These are phyloP conservation scores for Intellagama lesueurii DNA, from an alignment of 2,797 vertebrate genomes.

Conservation along the genomic window DNA sequence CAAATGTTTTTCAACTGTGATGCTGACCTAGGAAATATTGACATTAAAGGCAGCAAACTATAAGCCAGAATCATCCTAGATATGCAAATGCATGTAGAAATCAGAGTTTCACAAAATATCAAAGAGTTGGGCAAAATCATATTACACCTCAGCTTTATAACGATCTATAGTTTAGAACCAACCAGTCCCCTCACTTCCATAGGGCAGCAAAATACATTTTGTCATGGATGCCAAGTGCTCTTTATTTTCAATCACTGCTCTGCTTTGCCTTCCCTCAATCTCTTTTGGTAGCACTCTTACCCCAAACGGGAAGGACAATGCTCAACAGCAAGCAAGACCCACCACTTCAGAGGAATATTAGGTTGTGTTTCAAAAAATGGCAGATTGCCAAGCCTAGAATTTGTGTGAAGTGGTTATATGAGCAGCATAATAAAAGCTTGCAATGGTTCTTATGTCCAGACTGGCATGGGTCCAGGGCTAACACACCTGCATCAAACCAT, in stretches of 20 bases:
- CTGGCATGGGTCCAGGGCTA: not conserved
- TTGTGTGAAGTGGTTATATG: not conserved
- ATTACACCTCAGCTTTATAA: not conserved
- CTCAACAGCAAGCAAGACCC: constrained; percentile 15
- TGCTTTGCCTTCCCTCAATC: not conserved
- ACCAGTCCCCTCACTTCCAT: not conserved
- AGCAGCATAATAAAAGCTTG: constrained; percentile 41
- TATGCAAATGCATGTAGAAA: not conserved
- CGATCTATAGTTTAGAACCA: not conserved
- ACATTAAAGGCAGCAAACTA: not conserved
- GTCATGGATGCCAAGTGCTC: not conserved
- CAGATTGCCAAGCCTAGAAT: constrained; percentile 16
- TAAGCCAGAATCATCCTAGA: not conserved
- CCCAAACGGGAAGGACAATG: constrained; percentile 29
- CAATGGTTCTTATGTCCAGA: not conserved
- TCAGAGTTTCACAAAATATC: not conserved
- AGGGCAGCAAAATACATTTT: not conserved
- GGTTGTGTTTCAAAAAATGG: constrained; percentile 29
- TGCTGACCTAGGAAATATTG: not conserved
- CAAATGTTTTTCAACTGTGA: not conserved
- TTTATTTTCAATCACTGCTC: not conserved
- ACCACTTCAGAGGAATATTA: constrained; percentile 45
- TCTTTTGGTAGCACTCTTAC: not conserved
- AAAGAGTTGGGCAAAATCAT: not conserved
- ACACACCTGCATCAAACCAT: constrained; percentile 26